Base-by-base conservation (phyloP, 2,797 vertebrate genomes). In the Sebastes wilsoni region DNA sequence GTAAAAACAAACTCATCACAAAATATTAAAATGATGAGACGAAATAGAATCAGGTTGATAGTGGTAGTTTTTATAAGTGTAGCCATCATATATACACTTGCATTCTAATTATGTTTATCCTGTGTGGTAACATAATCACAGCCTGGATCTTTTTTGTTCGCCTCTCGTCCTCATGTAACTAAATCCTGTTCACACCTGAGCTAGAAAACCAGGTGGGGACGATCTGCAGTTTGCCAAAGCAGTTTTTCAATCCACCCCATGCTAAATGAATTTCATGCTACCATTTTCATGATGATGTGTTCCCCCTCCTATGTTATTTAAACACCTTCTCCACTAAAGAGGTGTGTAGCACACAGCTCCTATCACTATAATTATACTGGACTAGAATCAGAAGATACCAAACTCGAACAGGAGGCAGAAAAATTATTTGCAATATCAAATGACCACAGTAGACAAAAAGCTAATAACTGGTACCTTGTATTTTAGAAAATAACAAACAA, bases 221-320 rank as follows among this genome's bases (percentile, higher is more conserved):
- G 18, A 69, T 62, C 62, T 23, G 30, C 68, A 70, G 74, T 36
- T 67, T 77, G 58, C 27, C 70, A 81, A 27, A 32, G 56, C 42
- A n/a, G 59, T 66, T 86, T 76, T 86, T 83, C 22, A 77, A 80
- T 75, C 62, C 46, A 61, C 49, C 59, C 79, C 30, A 22, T 49
- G 58, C 49, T 81, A 80, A 27, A 77, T 79, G 13, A 83, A 90
- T 89, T 91, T 86, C 74, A 88, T 10, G 60, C 82, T 66, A 18
- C 55, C 36, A 65, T 69, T 42, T 66, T 28, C 18, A 42, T 86
- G 81, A 86, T 81, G 81, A 90, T 49, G 68, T 86, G 77, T 81
- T 38, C 65, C 65, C 27, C 8, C 28, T 55, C 68, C 49, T 14
- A 11, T 34, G 54, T 72, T 94, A 94, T 94, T 95, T 96, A 96